Percentiles rank a stretch among this genome's conserved stretches.
phyloP scores from a whole-genome alignment of 2,797 vertebrate species.

The Ciconia nigra region DNA sequence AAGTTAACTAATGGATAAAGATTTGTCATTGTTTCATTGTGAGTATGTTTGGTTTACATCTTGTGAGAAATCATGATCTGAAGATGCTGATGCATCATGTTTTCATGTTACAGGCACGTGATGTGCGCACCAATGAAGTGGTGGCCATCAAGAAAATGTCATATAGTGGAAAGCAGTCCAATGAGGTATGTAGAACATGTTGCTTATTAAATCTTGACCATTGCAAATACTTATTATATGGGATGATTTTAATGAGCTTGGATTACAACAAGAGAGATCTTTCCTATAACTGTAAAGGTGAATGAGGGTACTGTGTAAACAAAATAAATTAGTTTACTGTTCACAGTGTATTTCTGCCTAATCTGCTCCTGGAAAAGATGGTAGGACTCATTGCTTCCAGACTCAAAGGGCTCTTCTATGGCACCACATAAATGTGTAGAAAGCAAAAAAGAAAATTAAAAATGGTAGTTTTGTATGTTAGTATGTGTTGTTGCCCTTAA shows the following conservation, averaged over 20 bases:
- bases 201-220: background rate
- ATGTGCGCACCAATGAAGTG: constrained; percentile 97
- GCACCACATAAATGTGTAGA: background rate
- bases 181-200: constrained; percentile 81
- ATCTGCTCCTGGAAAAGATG: background rate
- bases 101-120: constrained; percentile 83
- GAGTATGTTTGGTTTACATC: background rate
- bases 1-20: background rate
- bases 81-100: background rate
- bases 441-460: background rate
- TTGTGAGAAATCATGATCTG: background rate
- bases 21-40: background rate
- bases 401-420: background rate
- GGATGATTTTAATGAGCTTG: background rate
- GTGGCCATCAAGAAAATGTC: constrained; percentile 99
- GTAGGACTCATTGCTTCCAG: background rate
- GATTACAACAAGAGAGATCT: background rate
- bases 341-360: background rate
- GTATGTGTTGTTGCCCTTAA: background rate
- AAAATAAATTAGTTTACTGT: background rate
- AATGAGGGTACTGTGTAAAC: background rate
- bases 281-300: background rate
- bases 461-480: background rate
- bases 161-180: constrained; percentile 97
- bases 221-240: background rate